A percentile compares a stretch with the other conserved stretches of the same genome.
These are phyloP conservation scores for Pseudorasbora parva DNA, from an alignment of 2,113 vertebrate species.

Conservation along the genomic window DNA sequence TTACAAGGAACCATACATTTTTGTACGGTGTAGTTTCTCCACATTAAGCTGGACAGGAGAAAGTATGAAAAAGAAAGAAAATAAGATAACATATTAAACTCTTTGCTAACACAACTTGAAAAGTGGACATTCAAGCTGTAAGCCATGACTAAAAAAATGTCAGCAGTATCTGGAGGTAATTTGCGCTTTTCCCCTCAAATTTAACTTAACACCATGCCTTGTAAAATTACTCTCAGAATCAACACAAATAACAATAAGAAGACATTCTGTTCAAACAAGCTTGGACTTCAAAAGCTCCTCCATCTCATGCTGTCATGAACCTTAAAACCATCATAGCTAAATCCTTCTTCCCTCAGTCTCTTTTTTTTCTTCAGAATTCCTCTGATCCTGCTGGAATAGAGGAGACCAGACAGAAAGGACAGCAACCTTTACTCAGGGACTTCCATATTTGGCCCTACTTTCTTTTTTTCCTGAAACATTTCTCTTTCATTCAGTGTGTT, in stretches of 20 bases:
- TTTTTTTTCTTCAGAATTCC: neutral
- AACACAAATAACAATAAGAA: constrained; percentile 34
- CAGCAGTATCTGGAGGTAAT: constrained; percentile 7
- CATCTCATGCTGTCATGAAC: constrained; percentile 5
- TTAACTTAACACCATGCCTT: neutral
- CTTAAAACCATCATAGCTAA: constrained; percentile 17
- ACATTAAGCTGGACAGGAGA: neutral
- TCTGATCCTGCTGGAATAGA: constrained; percentile 5
- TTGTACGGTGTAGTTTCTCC: neutral
- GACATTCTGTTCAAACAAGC: constrained; percentile 23
- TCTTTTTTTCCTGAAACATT: neutral
- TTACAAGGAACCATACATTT: neutral
- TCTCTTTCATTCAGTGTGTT: neutral
- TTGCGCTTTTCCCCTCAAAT: neutral
- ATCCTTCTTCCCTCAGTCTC: neutral
- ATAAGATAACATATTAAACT: neutral
- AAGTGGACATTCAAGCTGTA: neutral
- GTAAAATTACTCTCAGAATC: constrained; percentile 34
- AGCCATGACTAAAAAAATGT: neutral
- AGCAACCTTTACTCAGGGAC: constrained; percentile 5
- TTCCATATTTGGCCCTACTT: neutral
- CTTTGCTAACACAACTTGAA: neutral
- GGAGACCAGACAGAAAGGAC: neutral
- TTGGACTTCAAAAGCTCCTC: constrained; percentile 6
- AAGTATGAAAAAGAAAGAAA: neutral